phyloP scores from a whole-genome alignment of 2,113 vertebrate species.

The Podocnemis expansa region DNA sequence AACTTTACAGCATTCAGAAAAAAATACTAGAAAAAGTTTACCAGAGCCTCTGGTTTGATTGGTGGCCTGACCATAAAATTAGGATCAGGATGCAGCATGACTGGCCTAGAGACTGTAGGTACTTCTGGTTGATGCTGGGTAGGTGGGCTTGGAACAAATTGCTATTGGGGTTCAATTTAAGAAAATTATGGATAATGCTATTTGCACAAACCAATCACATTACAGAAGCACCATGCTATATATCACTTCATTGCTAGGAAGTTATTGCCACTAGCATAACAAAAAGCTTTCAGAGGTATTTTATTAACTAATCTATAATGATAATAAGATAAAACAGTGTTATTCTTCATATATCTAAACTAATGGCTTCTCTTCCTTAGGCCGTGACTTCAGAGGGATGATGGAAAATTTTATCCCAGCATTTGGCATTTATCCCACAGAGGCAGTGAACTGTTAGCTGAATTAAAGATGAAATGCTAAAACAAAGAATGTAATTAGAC shows the following conservation, averaged over 20 bases:
- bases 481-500: neutral
- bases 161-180: slow-evolving; percentile 79
- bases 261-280: neutral
- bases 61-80: slow-evolving; percentile 85
- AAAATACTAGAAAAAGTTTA: slow-evolving; percentile 74
- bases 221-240: neutral
- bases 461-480: neutral
- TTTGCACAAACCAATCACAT: neutral
- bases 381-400: neutral
- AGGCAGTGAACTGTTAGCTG: neutral
- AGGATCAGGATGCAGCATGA: slow-evolving; percentile 92
- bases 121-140: slow-evolving; percentile 86
- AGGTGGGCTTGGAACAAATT: slow-evolving; percentile 93
- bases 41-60: slow-evolving; percentile 89
- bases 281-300: neutral
- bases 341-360: neutral
- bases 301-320: neutral
- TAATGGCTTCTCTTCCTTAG: neutral
- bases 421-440: neutral
- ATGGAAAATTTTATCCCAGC: neutral
- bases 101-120: slow-evolving; percentile 91
- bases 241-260: neutral
- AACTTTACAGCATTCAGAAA: neutral
- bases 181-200: slow-evolving; percentile 29
- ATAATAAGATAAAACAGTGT: neutral